Percentiles rank a stretch among this genome's conserved stretches.
These are phyloP conservation scores for Poecile montanus DNA, from an alignment of 2,797 vertebrate species.

Conservation along the genomic window DNA sequence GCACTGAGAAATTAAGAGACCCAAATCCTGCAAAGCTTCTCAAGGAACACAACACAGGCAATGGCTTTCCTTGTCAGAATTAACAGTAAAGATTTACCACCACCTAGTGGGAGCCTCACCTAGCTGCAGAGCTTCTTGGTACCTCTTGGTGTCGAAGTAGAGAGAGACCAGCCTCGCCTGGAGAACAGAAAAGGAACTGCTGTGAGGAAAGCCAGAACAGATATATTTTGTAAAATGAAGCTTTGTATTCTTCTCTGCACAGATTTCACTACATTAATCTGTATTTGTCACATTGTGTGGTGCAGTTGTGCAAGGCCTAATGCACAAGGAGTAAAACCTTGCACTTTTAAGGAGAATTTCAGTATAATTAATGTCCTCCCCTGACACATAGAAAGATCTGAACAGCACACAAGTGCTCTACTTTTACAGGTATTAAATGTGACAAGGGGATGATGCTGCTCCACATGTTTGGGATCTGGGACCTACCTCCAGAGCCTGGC, in stretches of 20 bases:
- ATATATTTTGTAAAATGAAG: background rate
- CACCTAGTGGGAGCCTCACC: slow-evolving; percentile 82
- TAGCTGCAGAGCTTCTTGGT: slow-evolving; percentile 94
- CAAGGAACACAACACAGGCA: accelerated
- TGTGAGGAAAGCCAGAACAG: slow-evolving; percentile 35
- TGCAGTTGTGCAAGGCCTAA: background rate
- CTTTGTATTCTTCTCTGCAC: background rate
- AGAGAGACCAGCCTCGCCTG: slow-evolving; percentile 96
- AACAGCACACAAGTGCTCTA: no score
- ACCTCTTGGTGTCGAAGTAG: slow-evolving; percentile 98
- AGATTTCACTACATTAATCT: background rate
- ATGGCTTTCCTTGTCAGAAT: background rate
- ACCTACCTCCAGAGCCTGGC: slow-evolving; percentile 95
- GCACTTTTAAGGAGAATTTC: background rate
- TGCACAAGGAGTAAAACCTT: background rate
- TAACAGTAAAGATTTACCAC: background rate
- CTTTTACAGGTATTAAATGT: background rate
- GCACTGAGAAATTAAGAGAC: background rate
- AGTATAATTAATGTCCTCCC: background rate
- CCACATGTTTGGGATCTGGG: background rate
- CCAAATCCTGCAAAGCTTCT: background rate
- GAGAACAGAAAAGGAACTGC: slow-evolving; percentile 67
- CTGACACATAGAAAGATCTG: accelerated
- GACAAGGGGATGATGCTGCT: background rate
- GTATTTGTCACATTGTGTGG: background rate